Evolutionary conservation across 2,888 invertebrate genomes (phyloP), one percentile per base, ranked within the genome.

Genomic region (Drosophila demipolita): DNA sequence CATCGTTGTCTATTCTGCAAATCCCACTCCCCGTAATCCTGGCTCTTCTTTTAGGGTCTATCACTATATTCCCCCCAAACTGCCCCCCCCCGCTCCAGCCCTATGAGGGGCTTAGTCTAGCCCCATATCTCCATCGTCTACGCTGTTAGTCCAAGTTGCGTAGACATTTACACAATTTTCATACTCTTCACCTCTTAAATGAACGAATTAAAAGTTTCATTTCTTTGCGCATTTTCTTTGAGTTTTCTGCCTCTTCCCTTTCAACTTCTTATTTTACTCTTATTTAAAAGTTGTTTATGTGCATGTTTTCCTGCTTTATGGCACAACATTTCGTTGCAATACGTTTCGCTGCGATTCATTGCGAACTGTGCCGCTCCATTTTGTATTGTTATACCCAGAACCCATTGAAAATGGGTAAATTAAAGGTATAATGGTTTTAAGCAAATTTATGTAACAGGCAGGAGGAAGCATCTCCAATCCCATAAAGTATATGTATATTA

Each of bases 131-230:
- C 49, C 33, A 49, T 11, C 15, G 36, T 11, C 8, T 26, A 6
- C n/a, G 4, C 33, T 17, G 8, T 12, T 42, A 23, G 20, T 35
- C 23, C 52, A 73, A 59, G 32, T 36, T 78, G 73, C 72, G 75
- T 71, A 69, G 9, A 79, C 68, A 75, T 85, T 85, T 84, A 73
- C 78, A 76, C 80, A 82, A 85, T 85, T 87, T 85, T 82, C 85
- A 87, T 87, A 79, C 87, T 78, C 82, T 85, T 84, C 85, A 87
- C 85, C 85, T 85, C 84, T 87, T 82, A 85, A 87, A 85, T 84
- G 80, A 87, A 82, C 87, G 78, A 85, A 85, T 85, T 85, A 85
- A 85, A 85, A 85, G 85, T 84, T 87, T 84, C 73, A 72, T 76
- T 83, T 73, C 72, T 66, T 77, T 67, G 63, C 32, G 55, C 66